phyloP scores from a whole-genome alignment of 1,140 invertebrate genomes.

The Drosophila santomea region DNA sequence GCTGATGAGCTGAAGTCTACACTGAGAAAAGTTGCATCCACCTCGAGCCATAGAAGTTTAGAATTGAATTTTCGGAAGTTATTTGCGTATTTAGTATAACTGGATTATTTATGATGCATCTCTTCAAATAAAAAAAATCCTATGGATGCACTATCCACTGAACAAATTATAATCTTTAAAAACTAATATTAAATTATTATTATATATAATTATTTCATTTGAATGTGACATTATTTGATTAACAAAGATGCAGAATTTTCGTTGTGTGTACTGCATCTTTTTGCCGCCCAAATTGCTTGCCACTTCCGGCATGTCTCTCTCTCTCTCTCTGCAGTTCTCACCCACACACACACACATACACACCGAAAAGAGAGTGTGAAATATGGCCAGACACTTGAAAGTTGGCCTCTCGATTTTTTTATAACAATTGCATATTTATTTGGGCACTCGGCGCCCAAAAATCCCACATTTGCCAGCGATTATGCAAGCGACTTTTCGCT shows the following conservation, averaged over 20 bases:
- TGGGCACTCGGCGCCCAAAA: conserved; percentile 6
- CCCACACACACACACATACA: background rate
- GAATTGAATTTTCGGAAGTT: background rate
- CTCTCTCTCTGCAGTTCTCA: background rate
- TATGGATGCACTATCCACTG: too few species aligned
- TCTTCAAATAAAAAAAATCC: too few species aligned
- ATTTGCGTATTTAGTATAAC: background rate
- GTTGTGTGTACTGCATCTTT: conserved; percentile 21
- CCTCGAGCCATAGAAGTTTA: too few species aligned
- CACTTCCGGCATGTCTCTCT: conserved; percentile 9
- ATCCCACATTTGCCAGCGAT: conserved; percentile 6
- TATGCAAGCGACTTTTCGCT: conserved; percentile 28
- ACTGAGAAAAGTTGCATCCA: background rate
- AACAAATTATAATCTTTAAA: too few species aligned
- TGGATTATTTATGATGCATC: too few species aligned
- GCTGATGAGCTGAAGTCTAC: conserved; percentile 1
- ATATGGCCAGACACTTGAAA: conserved; percentile 51
- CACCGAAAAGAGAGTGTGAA: conserved; percentile 38
- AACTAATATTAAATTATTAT: too few species aligned
- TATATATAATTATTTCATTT: too few species aligned
- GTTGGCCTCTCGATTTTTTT: conserved; percentile 74
- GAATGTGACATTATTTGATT: too few species aligned
- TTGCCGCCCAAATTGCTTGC: conserved; percentile 54
- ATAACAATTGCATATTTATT: conserved; percentile 60
- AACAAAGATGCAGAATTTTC: background rate